Evolutionary conservation across 2,888 invertebrate species (phyloP), one percentile per base, ranked within the genome.

Genomic region (Drosophila imparisetae): DNA sequence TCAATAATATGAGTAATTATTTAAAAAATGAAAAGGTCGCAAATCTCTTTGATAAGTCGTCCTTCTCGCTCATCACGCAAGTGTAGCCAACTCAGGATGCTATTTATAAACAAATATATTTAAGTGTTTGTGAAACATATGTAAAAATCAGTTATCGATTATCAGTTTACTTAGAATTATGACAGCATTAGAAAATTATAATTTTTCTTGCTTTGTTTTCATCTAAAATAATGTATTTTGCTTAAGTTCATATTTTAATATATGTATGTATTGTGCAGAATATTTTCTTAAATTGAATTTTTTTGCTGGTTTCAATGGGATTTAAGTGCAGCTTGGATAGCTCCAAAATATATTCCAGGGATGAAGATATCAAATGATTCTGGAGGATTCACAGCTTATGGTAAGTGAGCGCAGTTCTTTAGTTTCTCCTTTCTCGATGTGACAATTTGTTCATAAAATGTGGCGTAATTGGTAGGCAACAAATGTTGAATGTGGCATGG

Each of bases 401-500:
- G 57, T 42, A 42, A 57, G 55, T 21, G 55, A 29, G 21, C 2
- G 27, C 24, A 30, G 21, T 21, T 21, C 0, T 18, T 24, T 4
- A 24, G 38, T 40, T 62, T 49, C 15, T 18, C 29, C 6, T n/a
- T 50, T 50, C 29, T 38, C 30, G 57, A 42, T 29, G 50, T 32
- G 58, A 32, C 32, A 72, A 57, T 70, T 72, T 38, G 66, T 53
- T 21, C 36, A 42, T 21, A 40, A 40, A 40, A 29, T 40, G 48
- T 27, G 15, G 42, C 49, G 18, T 67, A 67, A 72, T 72, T 67
- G 73, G 66, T 66, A 72, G 53, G 54, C 66, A 52, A 36, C 10
- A 36, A 32, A 58, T 55, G 50, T 36, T 24, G 65, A 52, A 58
- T 50, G 67, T 8, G 32, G 32, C 38, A 13, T 49, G 52, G 15